phyloP scores from a whole-genome alignment of 2,113 vertebrate genomes.

The Lepidothrix coronata region DNA sequence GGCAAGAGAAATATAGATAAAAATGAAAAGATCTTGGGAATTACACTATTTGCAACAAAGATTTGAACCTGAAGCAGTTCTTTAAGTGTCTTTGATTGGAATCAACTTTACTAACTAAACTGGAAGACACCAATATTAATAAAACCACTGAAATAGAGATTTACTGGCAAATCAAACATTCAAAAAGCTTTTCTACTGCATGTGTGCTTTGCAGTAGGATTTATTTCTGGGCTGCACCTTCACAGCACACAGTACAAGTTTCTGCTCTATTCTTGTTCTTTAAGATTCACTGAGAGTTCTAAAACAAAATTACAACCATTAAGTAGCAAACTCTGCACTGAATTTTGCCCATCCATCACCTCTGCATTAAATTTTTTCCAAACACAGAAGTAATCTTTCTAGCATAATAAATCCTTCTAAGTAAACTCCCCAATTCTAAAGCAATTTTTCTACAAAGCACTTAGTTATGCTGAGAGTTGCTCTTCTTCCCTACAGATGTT shows the following conservation, averaged over 20 bases:
- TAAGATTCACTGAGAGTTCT: background rate
- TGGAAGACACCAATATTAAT: background rate
- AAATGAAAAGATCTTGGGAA: background rate
- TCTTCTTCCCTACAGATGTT: background rate
- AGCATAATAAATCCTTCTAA: background rate
- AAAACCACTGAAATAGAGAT: background rate
- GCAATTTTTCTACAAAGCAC: background rate
- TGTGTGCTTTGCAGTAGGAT: background rate
- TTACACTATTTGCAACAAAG: background rate
- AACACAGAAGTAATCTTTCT: background rate
- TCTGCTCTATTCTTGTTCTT: background rate
- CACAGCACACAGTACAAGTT: background rate
- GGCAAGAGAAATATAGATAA: background rate
- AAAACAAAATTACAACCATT: background rate
- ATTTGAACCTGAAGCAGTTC: background rate
- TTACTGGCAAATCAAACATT: background rate
- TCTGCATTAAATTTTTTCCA: background rate
- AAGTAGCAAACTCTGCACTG: background rate
- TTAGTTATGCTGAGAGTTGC: background rate
- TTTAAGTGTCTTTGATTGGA: background rate
- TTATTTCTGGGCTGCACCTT: background rate
- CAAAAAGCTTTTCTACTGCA: background rate
- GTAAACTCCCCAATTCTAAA: background rate
- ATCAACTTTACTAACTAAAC: background rate
- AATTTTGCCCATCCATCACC: background rate